phyloP scores from a whole-genome alignment of 2,113 vertebrate genomes.

The Prunella himalayana region DNA sequence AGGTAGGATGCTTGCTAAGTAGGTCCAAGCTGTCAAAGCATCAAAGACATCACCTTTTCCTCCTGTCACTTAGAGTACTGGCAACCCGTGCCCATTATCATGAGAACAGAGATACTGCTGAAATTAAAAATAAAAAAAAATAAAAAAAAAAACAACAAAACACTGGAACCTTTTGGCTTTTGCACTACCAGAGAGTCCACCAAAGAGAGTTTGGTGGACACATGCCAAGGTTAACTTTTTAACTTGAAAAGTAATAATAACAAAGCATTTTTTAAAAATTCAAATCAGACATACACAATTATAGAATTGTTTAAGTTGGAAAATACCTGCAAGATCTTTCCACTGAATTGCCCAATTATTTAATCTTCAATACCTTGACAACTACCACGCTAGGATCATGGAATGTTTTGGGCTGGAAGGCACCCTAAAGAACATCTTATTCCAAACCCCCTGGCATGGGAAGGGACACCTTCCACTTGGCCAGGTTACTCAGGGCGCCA shows the following conservation, averaged over 20 bases:
- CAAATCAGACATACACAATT: not conserved
- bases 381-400: not conserved
- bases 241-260: not conserved
- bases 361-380: not conserved
- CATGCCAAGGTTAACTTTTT: not conserved
- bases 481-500: not conserved
- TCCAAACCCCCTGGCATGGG: not conserved
- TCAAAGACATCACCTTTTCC: not conserved
- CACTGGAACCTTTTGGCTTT: not conserved
- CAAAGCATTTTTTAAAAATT: not conserved
- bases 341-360: not conserved
- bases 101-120: not conserved
- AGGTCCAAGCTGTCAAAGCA: not conserved
- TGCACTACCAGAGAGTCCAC: not conserved
- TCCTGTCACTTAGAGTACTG: not conserved
- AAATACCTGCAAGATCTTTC: not conserved
- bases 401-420: not conserved
- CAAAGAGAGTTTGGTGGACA: not conserved
- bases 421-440: not conserved
- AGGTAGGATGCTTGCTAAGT: not conserved
- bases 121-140: not conserved
- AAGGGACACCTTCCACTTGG: not conserved
- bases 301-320: not conserved
- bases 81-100: not conserved
- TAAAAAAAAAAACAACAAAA: not conserved